phyloP scores from a whole-genome alignment of 2,888 invertebrate species.

The Chromoteleia sp. region DNA sequence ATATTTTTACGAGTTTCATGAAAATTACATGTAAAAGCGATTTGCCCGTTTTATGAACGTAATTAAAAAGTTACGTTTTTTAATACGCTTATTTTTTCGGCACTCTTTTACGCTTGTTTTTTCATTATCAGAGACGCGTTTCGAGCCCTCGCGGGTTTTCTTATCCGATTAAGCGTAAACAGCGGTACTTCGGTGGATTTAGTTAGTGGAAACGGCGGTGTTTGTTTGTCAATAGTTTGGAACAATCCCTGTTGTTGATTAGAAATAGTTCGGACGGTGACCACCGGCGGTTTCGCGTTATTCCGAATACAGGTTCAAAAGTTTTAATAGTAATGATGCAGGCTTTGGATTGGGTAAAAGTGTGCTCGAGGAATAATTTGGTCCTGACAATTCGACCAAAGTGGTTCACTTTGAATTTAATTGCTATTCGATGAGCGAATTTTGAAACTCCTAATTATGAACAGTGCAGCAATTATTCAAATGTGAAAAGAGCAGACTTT shows the following conservation, averaged over 20 bases:
- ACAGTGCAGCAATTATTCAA: not conserved
- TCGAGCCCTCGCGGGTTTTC: not conserved
- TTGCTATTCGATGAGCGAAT: slow-evolving; percentile 6
- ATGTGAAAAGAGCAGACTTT: not conserved
- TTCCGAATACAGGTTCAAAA: slow-evolving; percentile 31
- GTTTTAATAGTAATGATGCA: slow-evolving; percentile 40
- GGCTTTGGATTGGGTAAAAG: slow-evolving; percentile 17
- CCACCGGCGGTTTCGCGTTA: slow-evolving; percentile 28
- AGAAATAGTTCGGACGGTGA: slow-evolving; percentile 38
- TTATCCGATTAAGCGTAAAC: slow-evolving; percentile 30
- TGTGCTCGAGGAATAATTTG: slow-evolving; percentile 22
- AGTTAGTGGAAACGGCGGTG: not conserved
- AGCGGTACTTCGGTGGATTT: slow-evolving; percentile 7
- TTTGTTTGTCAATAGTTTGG: slow-evolving; percentile 33
- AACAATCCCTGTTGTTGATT: slow-evolving; percentile 45
- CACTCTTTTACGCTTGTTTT: not conserved
- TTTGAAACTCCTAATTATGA: slow-evolving; percentile 17
- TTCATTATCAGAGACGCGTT: not conserved
- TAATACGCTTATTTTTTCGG: not conserved
- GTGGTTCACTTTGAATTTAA: slow-evolving; percentile 16
- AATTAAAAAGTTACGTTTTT: slow-evolving; percentile 11
- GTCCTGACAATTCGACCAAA: slow-evolving; percentile 16
- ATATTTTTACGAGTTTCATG: slow-evolving; percentile 24
- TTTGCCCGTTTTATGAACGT: not conserved
- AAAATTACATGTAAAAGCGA: slow-evolving; percentile 16